Base-by-base conservation (phyloP, 2,113 vertebrate genomes). In the Myotis davidii region DNA sequence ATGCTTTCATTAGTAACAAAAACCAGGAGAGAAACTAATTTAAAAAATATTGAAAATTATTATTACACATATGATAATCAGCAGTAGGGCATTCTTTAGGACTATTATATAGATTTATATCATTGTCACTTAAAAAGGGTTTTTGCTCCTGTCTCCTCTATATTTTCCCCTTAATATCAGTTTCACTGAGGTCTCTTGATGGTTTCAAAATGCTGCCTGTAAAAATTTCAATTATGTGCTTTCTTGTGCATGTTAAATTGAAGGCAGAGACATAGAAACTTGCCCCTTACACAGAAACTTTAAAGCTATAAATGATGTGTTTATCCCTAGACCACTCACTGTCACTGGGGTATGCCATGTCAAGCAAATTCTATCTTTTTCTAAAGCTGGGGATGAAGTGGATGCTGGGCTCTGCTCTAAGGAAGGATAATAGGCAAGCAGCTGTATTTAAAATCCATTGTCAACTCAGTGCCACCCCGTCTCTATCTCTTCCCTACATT, bases 321-420 rank as follows among this genome's bases (percentile, higher is more conserved):
- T 2, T n/a, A 39, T 3, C 9, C 4, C 10, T 32, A 34, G 5
- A 20, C 9, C 18, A 45, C 9, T 34, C n/a, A 34, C 42, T 1
- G 0, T 54, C 52, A 45, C 10, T 48, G 52, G 1, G 37, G 37
- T 18, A 32, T 52, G 6, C 32, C 29, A 34, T 27, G 37, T 23
- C 61, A 39, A 37, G 42, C 8, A 39, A 85, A n/a, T 67, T 6
- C 14, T 32, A 37, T 14, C 52, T 52, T 54, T 81, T 79, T n/a
- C 34, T 90, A 16, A 70, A 56, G 11, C 23, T 32, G 76, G 34
- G 12, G 54, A 37, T 34, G 10, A 21, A 27, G 9, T 13, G 2
- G 12, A 11, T 56, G 10, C 16, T 25, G 65, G 61, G 5, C 6
- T 89, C 54, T 76, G 1, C 5, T 32, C 72, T 17, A 23, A n/a